A percentile compares a stretch with the other conserved stretches of the same genome.
These are phyloP conservation scores for Lytechinus pictus DNA, from an alignment of 35 echinoderm and acorn worm species.

Conservation along the genomic window DNA sequence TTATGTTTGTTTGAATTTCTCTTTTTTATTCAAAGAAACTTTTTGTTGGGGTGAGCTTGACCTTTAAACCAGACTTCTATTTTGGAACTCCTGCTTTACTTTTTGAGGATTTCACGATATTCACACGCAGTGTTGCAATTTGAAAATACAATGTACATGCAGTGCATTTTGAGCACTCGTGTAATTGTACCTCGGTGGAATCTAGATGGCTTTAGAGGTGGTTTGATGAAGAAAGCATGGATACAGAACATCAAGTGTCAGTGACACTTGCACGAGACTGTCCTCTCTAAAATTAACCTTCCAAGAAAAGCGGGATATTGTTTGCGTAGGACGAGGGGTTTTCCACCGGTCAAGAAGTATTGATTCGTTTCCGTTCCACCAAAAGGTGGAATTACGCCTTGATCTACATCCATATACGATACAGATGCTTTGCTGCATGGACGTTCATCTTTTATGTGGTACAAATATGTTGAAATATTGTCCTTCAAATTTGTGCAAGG, in stretches of 20 bases:
- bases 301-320: background rate
- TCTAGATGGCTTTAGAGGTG: background rate
- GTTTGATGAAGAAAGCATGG: background rate
- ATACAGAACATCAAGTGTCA: background rate
- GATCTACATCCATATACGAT: background rate
- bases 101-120: no score
- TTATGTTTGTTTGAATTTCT: no score
- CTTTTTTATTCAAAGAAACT: no score
- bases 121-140: background rate
- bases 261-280: background rate
- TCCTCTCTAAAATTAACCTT: conserved; percentile 19
- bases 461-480: no score
- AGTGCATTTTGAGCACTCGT: background rate
- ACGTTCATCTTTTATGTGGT: no score
- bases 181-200: background rate
- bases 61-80: background rate
- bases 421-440: no score
- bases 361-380: background rate
- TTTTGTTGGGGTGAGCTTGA: no score
- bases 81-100: background rate
- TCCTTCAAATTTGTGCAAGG: no score
- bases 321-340: background rate
- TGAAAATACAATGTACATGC: background rate
- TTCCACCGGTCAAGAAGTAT: background rate
- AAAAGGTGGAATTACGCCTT: background rate